Percentiles rank a stretch among this genome's conserved stretches.
Evolutionary conservation across 2,113 vertebrate species (phyloP).

Genomic region (Saimiri boliviensis): DNA sequence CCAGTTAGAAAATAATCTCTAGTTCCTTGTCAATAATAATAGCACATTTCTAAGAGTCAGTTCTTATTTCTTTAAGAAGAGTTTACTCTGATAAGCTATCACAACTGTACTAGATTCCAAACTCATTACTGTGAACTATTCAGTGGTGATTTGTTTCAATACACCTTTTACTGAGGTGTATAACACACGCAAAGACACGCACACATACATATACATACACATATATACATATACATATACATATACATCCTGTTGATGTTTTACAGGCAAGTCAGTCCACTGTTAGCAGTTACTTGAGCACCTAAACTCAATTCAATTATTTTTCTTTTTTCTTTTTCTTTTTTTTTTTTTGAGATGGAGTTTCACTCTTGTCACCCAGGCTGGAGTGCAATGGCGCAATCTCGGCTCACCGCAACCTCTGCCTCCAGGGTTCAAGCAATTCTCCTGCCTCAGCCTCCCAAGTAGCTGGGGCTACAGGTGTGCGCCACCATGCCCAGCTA

Average conservation of each 20-base stretch:
- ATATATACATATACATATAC: neutral
- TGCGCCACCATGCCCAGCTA: too few relatives aligned
- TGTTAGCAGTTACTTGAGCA: constrained; percentile 1
- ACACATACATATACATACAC: neutral
- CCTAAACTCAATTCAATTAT: neutral
- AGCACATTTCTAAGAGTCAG: neutral
- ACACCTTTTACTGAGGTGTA: neutral
- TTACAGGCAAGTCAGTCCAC: neutral
- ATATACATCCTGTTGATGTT: neutral
- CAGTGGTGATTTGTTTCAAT: neutral
- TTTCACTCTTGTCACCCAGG: too few relatives aligned
- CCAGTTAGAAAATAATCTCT: neutral
- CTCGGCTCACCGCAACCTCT: too few relatives aligned
- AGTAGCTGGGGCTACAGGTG: too few relatives aligned
- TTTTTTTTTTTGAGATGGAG: too few relatives aligned
- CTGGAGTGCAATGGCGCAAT: too few relatives aligned
- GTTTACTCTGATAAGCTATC: neutral
- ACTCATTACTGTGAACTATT: neutral
- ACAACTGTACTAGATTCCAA: neutral
- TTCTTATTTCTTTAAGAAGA: neutral
- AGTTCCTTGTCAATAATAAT: neutral
- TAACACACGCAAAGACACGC: neutral
- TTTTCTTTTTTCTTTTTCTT: neutral
- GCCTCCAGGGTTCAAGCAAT: too few relatives aligned
- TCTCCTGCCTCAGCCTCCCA: too few relatives aligned